These are phyloP conservation scores for Typhlichthys subterraneus DNA, from an alignment of 2,797 vertebrate species.

Conservation along the genomic window DNA sequence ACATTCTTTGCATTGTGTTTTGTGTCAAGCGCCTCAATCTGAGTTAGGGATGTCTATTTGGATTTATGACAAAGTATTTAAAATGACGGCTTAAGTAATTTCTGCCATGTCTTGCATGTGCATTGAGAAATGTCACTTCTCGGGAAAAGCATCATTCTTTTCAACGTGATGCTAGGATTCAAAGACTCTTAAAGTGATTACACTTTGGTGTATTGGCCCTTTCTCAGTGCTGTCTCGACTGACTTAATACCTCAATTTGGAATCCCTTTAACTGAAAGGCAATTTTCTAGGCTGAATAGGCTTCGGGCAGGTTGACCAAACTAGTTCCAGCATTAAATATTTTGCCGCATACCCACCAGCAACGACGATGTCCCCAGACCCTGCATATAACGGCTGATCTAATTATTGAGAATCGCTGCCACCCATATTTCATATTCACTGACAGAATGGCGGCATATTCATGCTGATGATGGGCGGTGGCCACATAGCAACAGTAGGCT, in stretches of 20 bases:
- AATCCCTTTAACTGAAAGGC: slow-evolving; percentile 33
- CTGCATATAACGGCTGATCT: slow-evolving; percentile 44
- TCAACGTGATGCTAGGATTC: slow-evolving; percentile 31
- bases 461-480: slow-evolving; percentile 58
- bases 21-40: slow-evolving; percentile 42
- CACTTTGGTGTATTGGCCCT: slow-evolving; percentile 33
- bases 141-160: slow-evolving; percentile 28
- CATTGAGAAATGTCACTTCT: slow-evolving; percentile 23
- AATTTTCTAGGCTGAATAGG: slow-evolving; percentile 6
- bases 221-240: slow-evolving; percentile 30
- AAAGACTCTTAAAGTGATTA: slow-evolving; percentile 37
- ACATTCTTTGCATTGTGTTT: slow-evolving; percentile 39
- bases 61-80: slow-evolving; percentile 41
- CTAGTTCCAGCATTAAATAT: slow-evolving; percentile 31
- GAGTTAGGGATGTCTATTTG: slow-evolving; percentile 49
- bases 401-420: slow-evolving; percentile 52
- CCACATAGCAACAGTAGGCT: slow-evolving; percentile 55
- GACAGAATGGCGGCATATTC: slow-evolving; percentile 56
- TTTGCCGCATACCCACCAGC: slow-evolving; percentile 35
- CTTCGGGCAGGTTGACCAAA: slow-evolving; percentile 24
- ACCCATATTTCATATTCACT: slow-evolving; percentile 53
- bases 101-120: slow-evolving; percentile 11
- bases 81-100: slow-evolving; percentile 32
- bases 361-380: slow-evolving; percentile 8
- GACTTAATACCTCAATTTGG: slow-evolving; percentile 35